Evolutionary conservation across 2,797 vertebrate species (phyloP), one percentile per base, ranked within the genome.

Genomic region (Crypturellus tataupa): DNA sequence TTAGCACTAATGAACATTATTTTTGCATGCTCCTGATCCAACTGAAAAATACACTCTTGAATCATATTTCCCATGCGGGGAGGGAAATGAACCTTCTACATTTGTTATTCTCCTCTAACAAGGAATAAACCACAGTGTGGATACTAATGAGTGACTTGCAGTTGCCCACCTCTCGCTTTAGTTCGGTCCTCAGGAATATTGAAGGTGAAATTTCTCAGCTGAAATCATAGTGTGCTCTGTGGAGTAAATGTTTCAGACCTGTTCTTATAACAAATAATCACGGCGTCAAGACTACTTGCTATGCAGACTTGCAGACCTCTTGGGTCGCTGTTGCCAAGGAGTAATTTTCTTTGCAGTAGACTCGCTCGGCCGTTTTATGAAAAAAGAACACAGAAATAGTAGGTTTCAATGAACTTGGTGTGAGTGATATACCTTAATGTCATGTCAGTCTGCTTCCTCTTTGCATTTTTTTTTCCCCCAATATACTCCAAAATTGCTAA

Each of bases 231-330:
- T 29, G 44, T 0, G 0, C 53, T 87, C 56, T 85, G 83, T 59
- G 63, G 88, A 95, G 93, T 94, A 93, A 87, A 89, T 25, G 88
- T 80, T 94, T 93, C 89, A 89, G 89, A 86, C 44, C 84, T 84
- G 51, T 86, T 95, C 81, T 93, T 91, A 55, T 42, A 94, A 91
- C 87, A 96, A 90, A 94, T 93, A 95, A 91, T 89, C 93, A 96
- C 96, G 80, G 71, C 90, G 85, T 94, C 7, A 2, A 90, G 86
- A 89, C 56, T 84, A 83, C 79, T 96, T 85, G 47, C 70, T 78
- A 68, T 87, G 90, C 80, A 96, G 76, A 59, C 68, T 83, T 64
- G 46, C 70, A 95, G 92, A 82, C 67, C 93, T 90, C 89, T 91
- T 64, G 64, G 72, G 53, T 91, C 73, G 90, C 69, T 65, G 91